A percentile compares a stretch with the other conserved stretches of the same genome.
phyloP scores from a whole-genome alignment of 2,797 vertebrate genomes.

The Peromyscus melanophrys region DNA sequence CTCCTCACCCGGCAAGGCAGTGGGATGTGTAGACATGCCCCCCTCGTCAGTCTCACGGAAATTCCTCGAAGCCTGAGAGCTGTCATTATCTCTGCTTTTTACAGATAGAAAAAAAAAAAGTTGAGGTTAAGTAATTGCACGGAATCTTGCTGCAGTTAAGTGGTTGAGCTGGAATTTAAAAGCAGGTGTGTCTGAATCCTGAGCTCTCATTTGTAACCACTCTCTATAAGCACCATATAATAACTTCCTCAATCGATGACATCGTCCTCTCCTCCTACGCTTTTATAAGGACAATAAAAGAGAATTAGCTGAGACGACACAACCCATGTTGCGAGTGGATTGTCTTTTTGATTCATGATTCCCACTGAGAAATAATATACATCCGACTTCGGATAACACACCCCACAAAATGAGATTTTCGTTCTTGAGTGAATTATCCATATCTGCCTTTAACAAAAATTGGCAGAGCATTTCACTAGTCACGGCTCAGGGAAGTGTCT shows the following conservation, averaged over 20 bases:
- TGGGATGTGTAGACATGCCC: not conserved
- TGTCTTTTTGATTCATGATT: slow-evolving; percentile 71
- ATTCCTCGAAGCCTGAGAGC: not conserved
- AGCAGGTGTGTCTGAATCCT: slow-evolving; percentile 65
- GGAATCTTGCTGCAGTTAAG: slow-evolving; percentile 47
- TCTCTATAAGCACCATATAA: not conserved
- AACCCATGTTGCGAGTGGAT: slow-evolving; percentile 38
- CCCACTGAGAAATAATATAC: slow-evolving; percentile 54
- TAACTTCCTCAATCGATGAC: slow-evolving; percentile 46
- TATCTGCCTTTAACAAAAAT: slow-evolving; percentile 69
- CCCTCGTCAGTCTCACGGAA: not conserved
- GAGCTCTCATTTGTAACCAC: slow-evolving; percentile 9
- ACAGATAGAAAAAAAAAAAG: not conserved
- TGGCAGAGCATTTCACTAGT: slow-evolving; percentile 61
- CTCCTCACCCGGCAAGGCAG: not conserved
- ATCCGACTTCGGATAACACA: slow-evolving; percentile 50
- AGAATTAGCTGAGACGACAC: slow-evolving; percentile 68
- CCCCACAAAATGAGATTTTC: slow-evolving; percentile 71
- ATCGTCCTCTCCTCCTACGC: slow-evolving; percentile 22
- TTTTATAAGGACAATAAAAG: slow-evolving; percentile 72
- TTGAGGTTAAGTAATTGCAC: slow-evolving; percentile 33
- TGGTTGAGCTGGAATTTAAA: slow-evolving; percentile 50
- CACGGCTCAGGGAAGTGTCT: slow-evolving; percentile 72
- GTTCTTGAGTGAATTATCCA: slow-evolving; percentile 70
- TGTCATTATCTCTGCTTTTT: not conserved